Base-by-base conservation (phyloP, 2,888 invertebrate genomes). In the Cheilosia soror region DNA sequence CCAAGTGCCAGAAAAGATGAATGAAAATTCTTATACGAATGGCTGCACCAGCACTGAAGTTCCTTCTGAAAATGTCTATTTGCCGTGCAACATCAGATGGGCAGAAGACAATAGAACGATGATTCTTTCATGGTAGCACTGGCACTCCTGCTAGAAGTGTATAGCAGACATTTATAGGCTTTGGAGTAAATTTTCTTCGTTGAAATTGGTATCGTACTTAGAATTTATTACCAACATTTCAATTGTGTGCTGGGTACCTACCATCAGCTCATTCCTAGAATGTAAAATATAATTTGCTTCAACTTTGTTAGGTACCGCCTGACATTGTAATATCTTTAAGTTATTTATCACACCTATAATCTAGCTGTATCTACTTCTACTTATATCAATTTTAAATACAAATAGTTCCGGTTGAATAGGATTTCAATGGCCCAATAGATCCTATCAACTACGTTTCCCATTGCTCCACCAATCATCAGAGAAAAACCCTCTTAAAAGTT, bases 11-110 rank as follows among this genome's bases (percentile, higher is more conserved):
- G 40, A 40, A 57, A 72, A 51, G 72, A 79, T 79, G 58, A 79
- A 79, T 79, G 63, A 60, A 72, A 72, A 79, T 71, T 63, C 65
- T 79, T 79, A 65, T 79, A 37, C 13, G 33, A 72, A 79, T 37
- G 40, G n/a, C 31, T 58, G 27, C 55, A 62, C 60, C 27, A 20
- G 27, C 55, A 62, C 60, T 15, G 20, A 27, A 53, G 37, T 60
- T 49, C 49, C 27, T 27, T 9, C 44, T 55, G 13, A 42, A 55
- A 62, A 42, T 31, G 55, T 58, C 20, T 55, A 47, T 20, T 58
- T 27, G 25, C n/a, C 25, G 9, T 25, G 29, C n/a, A 27, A 20
- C 25, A 42, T 4, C 51, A 63, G 13, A 40, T 57, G 27, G 27
- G 33, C 40, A 31, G 20, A 44, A 44, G 44, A 53, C 66, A 76